Evolutionary conservation across 2,113 vertebrate genomes (phyloP).

Genomic region (Odontophorus gujanensis): DNA sequence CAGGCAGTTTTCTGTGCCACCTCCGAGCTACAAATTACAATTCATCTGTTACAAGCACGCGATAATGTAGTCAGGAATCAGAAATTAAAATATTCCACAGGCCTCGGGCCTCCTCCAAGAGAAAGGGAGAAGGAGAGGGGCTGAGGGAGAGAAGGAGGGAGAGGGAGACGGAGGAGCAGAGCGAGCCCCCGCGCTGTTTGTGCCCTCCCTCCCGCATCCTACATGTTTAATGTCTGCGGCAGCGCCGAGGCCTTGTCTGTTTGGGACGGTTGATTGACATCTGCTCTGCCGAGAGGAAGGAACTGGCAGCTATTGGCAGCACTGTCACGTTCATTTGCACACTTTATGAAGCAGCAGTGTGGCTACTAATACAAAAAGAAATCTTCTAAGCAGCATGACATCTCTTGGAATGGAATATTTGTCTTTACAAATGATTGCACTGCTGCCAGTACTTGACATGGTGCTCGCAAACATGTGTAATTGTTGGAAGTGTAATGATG

Average conservation of each 20-base stretch:
- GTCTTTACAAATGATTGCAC: slow-evolving; percentile 86
- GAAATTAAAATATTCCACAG: slow-evolving; percentile 80
- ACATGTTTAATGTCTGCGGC: slow-evolving; percentile 81
- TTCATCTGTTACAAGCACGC: slow-evolving; percentile 76
- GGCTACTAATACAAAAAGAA: slow-evolving; percentile 89
- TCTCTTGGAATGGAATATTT: slow-evolving; percentile 95
- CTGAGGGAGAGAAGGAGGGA: slow-evolving; percentile 39
- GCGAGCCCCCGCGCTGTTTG: slow-evolving; percentile 67
- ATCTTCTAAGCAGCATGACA: slow-evolving; percentile 95
- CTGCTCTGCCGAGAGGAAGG: slow-evolving; percentile 88
- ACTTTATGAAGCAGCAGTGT: slow-evolving; percentile 90
- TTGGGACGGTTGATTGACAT: slow-evolving; percentile 91
- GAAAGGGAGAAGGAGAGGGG: slow-evolving; percentile 16
- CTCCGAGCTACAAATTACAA: slow-evolving; percentile 79
- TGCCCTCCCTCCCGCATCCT: slow-evolving; percentile 76
- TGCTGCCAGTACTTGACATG: slow-evolving; percentile 86
- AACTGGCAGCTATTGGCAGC: slow-evolving; percentile 82
- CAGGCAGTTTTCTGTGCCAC: slow-evolving; percentile 72
- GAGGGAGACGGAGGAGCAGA: slow-evolving; percentile 23
- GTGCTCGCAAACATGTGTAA: slow-evolving; percentile 88
- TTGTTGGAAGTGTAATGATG: slow-evolving; percentile 89
- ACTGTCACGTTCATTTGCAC: slow-evolving; percentile 82
- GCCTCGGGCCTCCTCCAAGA: slow-evolving; percentile 65
- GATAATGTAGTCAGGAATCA: slow-evolving; percentile 80
- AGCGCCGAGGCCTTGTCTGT: slow-evolving; percentile 78